A percentile compares a stretch with the other conserved stretches of the same genome.
Conservation (phyloP, 2,888 invertebrate genomes). For the Carpatolechia fugitivella region DNA sequence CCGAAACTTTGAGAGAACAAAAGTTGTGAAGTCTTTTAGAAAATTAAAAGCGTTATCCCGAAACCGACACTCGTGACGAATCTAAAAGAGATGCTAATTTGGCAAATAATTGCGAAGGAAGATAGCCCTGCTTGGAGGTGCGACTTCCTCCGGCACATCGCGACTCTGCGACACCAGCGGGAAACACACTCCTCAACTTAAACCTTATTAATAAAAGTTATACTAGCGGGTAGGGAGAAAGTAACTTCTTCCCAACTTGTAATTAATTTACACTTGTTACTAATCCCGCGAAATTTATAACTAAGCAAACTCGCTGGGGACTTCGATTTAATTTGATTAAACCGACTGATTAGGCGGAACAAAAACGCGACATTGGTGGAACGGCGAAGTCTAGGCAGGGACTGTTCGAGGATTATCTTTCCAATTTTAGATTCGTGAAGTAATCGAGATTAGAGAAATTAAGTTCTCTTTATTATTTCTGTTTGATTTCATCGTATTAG, state of each 20-base stretch:
- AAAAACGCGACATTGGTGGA: constrained; percentile 32
- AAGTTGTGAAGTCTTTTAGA: constrained; percentile 20
- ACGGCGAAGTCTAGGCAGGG: neutral
- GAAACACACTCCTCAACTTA: constrained; percentile 27
- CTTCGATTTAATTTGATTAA: constrained; percentile 33
- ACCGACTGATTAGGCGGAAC: constrained; percentile 29
- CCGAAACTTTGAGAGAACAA: constrained; percentile 17
- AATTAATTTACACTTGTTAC: constrained; percentile 49
- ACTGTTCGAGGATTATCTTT: neutral
- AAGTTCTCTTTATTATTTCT: too few relatives aligned
- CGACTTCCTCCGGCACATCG: neutral
- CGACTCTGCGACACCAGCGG: neutral
- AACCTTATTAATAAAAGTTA: constrained; percentile 45
- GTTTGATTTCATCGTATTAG: too few relatives aligned
- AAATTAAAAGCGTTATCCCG: constrained; percentile 22
- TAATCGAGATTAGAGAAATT: neutral
- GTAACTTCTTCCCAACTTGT: constrained; percentile 37
- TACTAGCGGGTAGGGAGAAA: constrained; percentile 30
- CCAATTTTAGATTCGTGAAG: neutral
- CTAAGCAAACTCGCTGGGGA: constrained; percentile 15
- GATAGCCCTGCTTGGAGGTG: neutral
- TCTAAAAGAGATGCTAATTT: constrained; percentile 18
- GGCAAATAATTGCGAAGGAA: constrained; percentile 3
- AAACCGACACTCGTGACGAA: constrained; percentile 16
- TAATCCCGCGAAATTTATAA: constrained; percentile 32